Percentiles rank a stretch among this genome's conserved stretches.
Conservation (phyloP, 2,113 vertebrate genomes). For the Sarotherodon lohbergeri region DNA sequence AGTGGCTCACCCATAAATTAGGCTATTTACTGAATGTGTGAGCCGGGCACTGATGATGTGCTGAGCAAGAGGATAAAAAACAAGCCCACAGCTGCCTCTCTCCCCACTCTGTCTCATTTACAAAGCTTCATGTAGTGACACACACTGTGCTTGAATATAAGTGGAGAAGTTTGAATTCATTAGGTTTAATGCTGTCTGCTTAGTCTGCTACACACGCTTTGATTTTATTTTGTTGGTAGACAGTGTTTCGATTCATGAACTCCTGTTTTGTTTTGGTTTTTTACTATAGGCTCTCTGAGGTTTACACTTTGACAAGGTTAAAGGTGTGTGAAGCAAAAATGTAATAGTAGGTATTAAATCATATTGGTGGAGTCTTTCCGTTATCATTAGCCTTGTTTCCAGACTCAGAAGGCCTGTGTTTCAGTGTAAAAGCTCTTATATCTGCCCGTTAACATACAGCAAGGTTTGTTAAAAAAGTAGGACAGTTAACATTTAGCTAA, state of each 20-base stretch:
- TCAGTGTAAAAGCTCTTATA: neutral
- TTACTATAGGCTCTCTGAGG: neutral
- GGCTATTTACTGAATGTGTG: conserved; percentile 38
- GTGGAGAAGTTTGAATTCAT: neutral
- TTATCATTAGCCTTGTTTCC: neutral
- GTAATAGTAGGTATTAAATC: neutral
- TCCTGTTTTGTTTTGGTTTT: neutral
- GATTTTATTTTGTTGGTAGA: neutral
- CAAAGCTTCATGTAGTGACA: neutral
- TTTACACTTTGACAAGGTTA: neutral
- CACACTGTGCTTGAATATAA: neutral
- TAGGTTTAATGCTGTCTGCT: neutral
- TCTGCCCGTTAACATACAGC: neutral
- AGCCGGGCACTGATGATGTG: conserved; percentile 31
- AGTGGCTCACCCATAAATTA: conserved; percentile 35
- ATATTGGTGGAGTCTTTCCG: neutral
- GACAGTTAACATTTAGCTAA: neutral
- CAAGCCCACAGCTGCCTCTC: conserved; percentile 6
- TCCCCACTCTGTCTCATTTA: neutral
- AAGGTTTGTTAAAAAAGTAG: neutral
- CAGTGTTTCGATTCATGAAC: neutral
- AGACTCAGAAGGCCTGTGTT: neutral
- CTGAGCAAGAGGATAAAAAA: neutral
- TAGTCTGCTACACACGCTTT: neutral
- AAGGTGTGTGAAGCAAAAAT: neutral